These are phyloP conservation scores for Galerucella pusilla DNA, from an alignment of 2,888 invertebrate species.

Conservation along the genomic window DNA sequence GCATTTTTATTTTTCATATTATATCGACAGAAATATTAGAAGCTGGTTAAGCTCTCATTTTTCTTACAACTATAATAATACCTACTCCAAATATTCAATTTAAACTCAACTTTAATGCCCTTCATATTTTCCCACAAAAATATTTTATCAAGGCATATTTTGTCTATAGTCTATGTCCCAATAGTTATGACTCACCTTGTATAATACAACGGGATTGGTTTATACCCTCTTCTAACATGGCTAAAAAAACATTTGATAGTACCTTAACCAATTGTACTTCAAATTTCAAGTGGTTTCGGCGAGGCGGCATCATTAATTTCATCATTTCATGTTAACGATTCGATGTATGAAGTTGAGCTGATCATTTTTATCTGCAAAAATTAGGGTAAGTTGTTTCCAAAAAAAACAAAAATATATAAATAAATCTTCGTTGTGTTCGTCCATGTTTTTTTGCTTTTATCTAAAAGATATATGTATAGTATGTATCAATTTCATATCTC, in stretches of 20 bases:
- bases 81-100: too few species aligned
- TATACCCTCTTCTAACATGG: background rate
- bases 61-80: too few species aligned
- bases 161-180: too few species aligned
- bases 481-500: slow-evolving; percentile 38
- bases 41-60: too few species aligned
- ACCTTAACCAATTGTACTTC: background rate
- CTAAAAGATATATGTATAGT: slow-evolving; percentile 6
- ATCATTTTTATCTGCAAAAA: background rate
- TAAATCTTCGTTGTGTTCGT: background rate
- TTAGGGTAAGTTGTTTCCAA: slow-evolving; percentile 14
- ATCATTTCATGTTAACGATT: slow-evolving; percentile 30
- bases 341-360: slow-evolving; percentile 3
- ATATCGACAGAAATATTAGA: too few species aligned
- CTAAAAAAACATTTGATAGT: background rate
- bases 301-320: slow-evolving; percentile 20
- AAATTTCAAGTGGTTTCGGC: slow-evolving; percentile 14
- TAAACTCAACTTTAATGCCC: too few species aligned
- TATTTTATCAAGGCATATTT: too few species aligned
- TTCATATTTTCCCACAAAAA: too few species aligned
- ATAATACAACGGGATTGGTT: background rate
- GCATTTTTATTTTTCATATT: too few species aligned
- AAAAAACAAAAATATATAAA: background rate
- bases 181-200: background rate
- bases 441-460: slow-evolving; percentile 16